Evolutionary conservation across 2,113 vertebrate species (phyloP).

Genomic region (Sander lucioperca): DNA sequence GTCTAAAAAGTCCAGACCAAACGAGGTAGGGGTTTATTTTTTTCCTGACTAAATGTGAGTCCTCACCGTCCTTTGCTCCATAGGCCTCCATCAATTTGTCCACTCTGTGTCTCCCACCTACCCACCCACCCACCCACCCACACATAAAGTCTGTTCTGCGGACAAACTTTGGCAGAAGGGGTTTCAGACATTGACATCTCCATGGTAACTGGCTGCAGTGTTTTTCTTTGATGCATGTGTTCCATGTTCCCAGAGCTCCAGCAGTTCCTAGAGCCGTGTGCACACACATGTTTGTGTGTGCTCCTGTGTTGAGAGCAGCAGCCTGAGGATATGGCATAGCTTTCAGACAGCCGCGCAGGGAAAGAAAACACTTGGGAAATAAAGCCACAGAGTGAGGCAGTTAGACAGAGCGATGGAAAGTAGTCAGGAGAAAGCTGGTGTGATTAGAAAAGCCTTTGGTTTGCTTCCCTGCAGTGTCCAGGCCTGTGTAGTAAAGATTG

Average conservation of each 20-base stretch:
- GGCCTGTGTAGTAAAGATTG: neutral
- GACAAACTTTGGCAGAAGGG: constrained; percentile 52
- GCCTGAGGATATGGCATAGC: constrained; percentile 52
- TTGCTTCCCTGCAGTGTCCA: neutral
- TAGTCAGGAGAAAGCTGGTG: constrained; percentile 15
- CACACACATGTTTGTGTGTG: constrained; percentile 34
- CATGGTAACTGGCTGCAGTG: constrained; percentile 68
- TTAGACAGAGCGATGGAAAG: constrained; percentile 16
- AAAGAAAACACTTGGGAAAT: constrained; percentile 40
- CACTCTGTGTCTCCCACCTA: neutral
- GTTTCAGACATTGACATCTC: constrained; percentile 56
- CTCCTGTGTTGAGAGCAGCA: constrained; percentile 33
- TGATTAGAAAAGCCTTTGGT: constrained; percentile 23
- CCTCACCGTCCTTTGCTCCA: constrained; percentile 2
- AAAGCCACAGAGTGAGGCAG: constrained; percentile 25
- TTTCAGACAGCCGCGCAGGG: constrained; percentile 37
- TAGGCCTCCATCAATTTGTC: constrained; percentile 31
- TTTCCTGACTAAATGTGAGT: constrained; percentile 18
- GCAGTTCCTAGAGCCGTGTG: constrained; percentile 3
- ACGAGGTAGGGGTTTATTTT: neutral
- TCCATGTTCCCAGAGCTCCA: constrained; percentile 44
- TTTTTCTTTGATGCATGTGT: constrained; percentile 42
- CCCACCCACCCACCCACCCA: constrained; percentile 1
- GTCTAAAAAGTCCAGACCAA: too few species aligned
- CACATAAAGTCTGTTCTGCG: constrained; percentile 24